A percentile compares a stretch with the other conserved stretches of the same genome.
These are phyloP conservation scores for Pseudomyrmex pallidus DNA, from an alignment of 1,140 invertebrate genomes.

Conservation along the genomic window DNA sequence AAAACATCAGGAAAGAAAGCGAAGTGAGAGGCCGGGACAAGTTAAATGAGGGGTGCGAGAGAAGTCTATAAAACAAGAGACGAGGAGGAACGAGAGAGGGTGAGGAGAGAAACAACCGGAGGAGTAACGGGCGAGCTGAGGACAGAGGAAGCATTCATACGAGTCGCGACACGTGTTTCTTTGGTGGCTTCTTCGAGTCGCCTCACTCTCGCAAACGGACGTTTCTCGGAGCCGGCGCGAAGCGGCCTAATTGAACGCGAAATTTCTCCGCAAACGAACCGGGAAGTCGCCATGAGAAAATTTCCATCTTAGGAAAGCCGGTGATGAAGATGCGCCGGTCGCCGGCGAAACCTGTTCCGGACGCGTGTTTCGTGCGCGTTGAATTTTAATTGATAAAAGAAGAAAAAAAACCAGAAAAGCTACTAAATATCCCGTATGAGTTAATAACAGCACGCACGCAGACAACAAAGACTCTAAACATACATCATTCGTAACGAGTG, in stretches of 20 bases:
- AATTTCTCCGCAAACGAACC: conserved; percentile 66
- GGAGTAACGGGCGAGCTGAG: conserved; percentile 18
- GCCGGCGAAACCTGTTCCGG: neutral
- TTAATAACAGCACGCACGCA: neutral
- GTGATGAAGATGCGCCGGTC: neutral
- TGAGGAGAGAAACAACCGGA: neutral
- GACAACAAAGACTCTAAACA: neutral
- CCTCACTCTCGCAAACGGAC: conserved; percentile 26
- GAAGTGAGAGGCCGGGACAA: conserved; percentile 12
- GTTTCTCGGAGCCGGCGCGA: conserved; percentile 59
- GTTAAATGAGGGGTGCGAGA: neutral
- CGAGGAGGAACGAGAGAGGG: neutral
- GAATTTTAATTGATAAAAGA: neutral
- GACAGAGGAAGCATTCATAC: conserved; percentile 63
- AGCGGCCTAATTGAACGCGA: conserved; percentile 74
- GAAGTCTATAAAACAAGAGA: neutral
- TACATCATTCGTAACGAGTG: neutral
- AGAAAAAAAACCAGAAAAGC: neutral
- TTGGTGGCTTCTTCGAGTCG: conserved; percentile 55
- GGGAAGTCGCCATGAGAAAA: conserved; percentile 60
- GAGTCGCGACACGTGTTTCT: conserved; percentile 56
- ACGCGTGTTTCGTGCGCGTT: neutral
- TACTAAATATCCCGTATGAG: neutral
- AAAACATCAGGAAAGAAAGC: conserved; percentile 49
- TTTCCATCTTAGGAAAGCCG: conserved; percentile 68